phyloP scores from a whole-genome alignment of 1,140 invertebrate genomes.

The Orchesella cincta region DNA sequence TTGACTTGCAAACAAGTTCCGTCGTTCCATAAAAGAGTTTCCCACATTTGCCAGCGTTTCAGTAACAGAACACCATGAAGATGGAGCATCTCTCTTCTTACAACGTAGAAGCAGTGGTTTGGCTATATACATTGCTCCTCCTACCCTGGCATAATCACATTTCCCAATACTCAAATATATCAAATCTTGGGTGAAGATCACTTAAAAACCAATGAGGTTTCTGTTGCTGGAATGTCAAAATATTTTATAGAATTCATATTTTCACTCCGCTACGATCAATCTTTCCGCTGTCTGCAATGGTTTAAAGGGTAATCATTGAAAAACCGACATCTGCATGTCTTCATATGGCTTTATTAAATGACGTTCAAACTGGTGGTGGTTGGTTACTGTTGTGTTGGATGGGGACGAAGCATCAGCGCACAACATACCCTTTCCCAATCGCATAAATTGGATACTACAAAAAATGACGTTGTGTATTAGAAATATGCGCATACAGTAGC shows the following conservation, averaged over 20 bases:
- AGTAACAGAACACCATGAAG: too few relatives aligned
- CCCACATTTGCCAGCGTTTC: too few relatives aligned
- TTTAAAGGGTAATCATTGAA: background rate
- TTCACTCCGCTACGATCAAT: conserved; percentile 48
- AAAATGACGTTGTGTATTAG: background rate
- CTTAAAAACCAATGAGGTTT: background rate
- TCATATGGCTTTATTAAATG: background rate
- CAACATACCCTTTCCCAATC: background rate
- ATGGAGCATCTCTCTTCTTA: too few relatives aligned
- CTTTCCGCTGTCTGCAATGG: conserved; percentile 44
- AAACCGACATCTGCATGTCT: conserved; percentile 14
- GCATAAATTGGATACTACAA: background rate
- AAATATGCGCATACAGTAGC: background rate
- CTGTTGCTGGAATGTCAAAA: conserved; percentile 39
- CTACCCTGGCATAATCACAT: background rate
- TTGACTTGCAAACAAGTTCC: conserved; percentile 22
- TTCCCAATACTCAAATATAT: background rate
- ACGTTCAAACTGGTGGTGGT: background rate
- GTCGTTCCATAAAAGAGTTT: background rate
- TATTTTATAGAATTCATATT: conserved; percentile 48
- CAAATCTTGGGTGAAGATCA: background rate
- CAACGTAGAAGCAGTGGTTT: too few relatives aligned
- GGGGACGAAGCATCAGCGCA: too few relatives aligned
- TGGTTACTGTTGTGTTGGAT: too few relatives aligned
- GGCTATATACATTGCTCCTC: too few relatives aligned